These are phyloP conservation scores for Eudorcas thomsonii DNA, from an alignment of 2,113 vertebrate species.

Conservation along the genomic window DNA sequence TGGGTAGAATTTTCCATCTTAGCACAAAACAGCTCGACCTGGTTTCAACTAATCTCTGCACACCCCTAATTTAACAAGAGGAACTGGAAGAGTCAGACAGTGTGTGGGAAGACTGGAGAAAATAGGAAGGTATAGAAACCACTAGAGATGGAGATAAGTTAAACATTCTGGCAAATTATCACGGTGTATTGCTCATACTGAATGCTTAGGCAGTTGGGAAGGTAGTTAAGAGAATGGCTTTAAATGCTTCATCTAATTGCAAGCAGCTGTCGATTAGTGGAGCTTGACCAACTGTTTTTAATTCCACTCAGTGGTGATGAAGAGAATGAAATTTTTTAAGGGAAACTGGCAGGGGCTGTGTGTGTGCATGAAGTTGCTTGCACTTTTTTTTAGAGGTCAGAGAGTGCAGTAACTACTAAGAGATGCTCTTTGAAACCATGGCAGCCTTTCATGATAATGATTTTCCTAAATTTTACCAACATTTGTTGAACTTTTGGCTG, in stretches of 20 bases:
- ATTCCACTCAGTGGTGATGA: slow-evolving; percentile 75
- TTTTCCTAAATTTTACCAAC: slow-evolving; percentile 74
- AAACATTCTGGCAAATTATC: slow-evolving; percentile 77
- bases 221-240: slow-evolving; percentile 79
- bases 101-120: slow-evolving; percentile 74
- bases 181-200: slow-evolving; percentile 73
- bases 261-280: slow-evolving; percentile 82
- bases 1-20: slow-evolving; percentile 72
- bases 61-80: slow-evolving; percentile 71
- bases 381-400: slow-evolving; percentile 65
- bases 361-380: slow-evolving; percentile 62
- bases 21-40: slow-evolving; percentile 64
- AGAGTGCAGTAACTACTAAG: slow-evolving; percentile 61
- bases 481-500: slow-evolving; percentile 70
- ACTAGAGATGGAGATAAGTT: slow-evolving; percentile 76
- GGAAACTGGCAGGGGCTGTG: slow-evolving; percentile 65
- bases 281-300: slow-evolving; percentile 80
- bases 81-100: slow-evolving; percentile 74
- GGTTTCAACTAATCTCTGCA: slow-evolving; percentile 66
- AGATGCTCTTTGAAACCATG: slow-evolving; percentile 67
- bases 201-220: slow-evolving; percentile 76
- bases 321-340: slow-evolving; percentile 73
- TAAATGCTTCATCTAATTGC: slow-evolving; percentile 81
- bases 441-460: slow-evolving; percentile 70
- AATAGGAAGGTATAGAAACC: slow-evolving; percentile 81